Conservation (phyloP, 2,113 vertebrate genomes). For the Sylvilagus bachmani region DNA sequence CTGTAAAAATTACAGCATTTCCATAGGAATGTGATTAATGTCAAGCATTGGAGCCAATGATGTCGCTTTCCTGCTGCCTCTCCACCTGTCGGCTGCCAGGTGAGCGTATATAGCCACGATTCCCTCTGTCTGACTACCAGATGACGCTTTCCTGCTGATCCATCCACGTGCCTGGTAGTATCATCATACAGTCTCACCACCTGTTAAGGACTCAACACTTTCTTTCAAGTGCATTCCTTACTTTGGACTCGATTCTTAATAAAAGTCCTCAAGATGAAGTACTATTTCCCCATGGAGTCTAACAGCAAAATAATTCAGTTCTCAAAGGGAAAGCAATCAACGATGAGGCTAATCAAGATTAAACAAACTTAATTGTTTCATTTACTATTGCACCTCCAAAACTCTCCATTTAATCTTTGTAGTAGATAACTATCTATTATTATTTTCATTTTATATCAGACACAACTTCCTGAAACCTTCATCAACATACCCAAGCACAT, state of each 20-base stretch:
- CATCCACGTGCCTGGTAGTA: constrained; percentile 20
- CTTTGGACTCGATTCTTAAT: constrained; percentile 14
- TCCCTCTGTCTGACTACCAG: constrained; percentile 78
- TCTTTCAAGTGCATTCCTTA: constrained; percentile 13
- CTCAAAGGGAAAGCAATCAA: neutral
- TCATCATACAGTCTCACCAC: constrained; percentile 23
- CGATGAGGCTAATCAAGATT: neutral
- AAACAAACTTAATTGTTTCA: neutral
- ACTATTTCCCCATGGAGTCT: neutral
- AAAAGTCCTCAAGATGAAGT: neutral
- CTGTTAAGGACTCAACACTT: constrained; percentile 64
- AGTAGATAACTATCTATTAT: neutral
- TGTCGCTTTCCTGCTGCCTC: constrained; percentile 83
- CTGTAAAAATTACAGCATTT: constrained; percentile 82
- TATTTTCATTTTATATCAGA: neutral
- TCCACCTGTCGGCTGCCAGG: constrained; percentile 85
- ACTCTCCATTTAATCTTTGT: neutral
- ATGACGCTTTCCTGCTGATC: constrained; percentile 81
- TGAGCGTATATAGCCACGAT: constrained; percentile 63
- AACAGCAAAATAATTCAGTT: neutral
- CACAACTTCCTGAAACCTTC: neutral
- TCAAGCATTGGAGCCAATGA: constrained; percentile 78
- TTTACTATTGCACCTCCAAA: constrained; percentile 16
- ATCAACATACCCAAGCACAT: neutral
- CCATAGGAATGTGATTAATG: constrained; percentile 86